Evolutionary conservation across 1,140 invertebrate genomes (phyloP), one percentile per base, ranked within the genome.

Genomic region (Metopolophium dirhodum): DNA sequence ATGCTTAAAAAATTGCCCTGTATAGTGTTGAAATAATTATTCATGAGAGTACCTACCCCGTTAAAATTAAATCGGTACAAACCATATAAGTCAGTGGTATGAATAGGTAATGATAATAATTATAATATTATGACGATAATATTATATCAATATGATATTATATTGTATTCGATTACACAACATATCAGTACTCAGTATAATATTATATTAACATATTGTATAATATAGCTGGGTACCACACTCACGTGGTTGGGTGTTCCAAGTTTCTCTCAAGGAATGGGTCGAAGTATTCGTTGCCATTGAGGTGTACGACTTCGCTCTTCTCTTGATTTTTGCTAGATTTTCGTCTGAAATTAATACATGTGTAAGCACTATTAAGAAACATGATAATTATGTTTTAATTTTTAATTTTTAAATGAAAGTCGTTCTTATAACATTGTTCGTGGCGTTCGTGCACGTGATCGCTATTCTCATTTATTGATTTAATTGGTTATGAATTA

Each of bases 221-320:
- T 9, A 9, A 54, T 57, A 35, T 37, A 93, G 2, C 41, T 41
- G 3, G 22, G 18, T 11, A 18, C 23, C 30, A 18, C 37, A 96
- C 97, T 97, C 96, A 98, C 97, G 97, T 97, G 91, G 97, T 98
- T 87, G 97, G 97, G 95, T 97, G 97, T 41, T 97, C 96, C 94
- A 97, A 95, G 94, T 96, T 96, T 82, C 97, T 96, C 94, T 97
- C 96, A 45, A 95, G 95, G 95, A 98, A 98, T 0, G 97, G 97
- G 95, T 98, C 96, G 77, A 94, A 95, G 94, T 96, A 97, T 49
- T 96, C 96, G 90, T 96, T 96, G 82, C 95, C 95, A 94, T 96
- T 95, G 94, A 94, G 94, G 93, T 96, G 95, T 88, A 95, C 95
- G 93, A 95, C 95, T 94, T 96, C 96, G 83, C 95, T 94, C 94